Conservation (phyloP, 2,888 invertebrate genomes). For the Thera obeliscata region DNA sequence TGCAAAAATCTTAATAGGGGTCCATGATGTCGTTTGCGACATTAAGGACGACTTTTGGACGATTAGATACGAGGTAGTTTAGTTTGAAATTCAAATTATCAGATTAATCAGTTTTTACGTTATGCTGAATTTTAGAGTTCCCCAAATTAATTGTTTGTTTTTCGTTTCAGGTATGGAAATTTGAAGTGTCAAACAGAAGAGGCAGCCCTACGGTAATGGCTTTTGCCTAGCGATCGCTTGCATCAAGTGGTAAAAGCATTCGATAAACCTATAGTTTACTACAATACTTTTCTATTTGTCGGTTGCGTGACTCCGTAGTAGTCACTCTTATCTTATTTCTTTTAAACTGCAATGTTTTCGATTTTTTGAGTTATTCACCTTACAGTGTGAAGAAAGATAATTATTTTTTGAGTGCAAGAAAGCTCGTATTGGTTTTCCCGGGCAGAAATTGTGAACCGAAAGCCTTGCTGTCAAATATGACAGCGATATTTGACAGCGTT, state of each 20-base stretch:
- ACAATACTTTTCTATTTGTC: constrained; percentile 39
- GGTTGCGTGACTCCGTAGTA: constrained; percentile 32
- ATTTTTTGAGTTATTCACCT: neutral
- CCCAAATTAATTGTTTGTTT: constrained; percentile 16
- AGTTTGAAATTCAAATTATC: constrained; percentile 20
- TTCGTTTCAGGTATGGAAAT: constrained; percentile 31
- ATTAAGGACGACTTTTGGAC: constrained; percentile 3
- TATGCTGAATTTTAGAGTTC: constrained; percentile 4
- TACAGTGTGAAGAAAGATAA: no score
- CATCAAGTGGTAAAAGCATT: constrained; percentile 42
- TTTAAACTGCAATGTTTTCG: constrained; percentile 4
- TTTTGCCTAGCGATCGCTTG: constrained; percentile 37
- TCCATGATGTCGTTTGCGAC: constrained; percentile 27
- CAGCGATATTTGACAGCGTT: no score
- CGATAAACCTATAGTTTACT: constrained; percentile 38
- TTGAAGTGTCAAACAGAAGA: constrained; percentile 5
- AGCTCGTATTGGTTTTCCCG: no score
- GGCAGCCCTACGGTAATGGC: constrained; percentile 41
- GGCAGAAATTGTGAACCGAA: no score
- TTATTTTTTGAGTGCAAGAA: no score
- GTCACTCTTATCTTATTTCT: constrained; percentile 28
- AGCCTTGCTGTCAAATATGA: no score
- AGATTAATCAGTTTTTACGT: constrained; percentile 10
- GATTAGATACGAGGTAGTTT: constrained; percentile 18
- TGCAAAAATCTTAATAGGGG: constrained; percentile 45